Evolutionary conservation across 1,140 invertebrate genomes (phyloP).

Genomic region (Leptopilina clavipes): DNA sequence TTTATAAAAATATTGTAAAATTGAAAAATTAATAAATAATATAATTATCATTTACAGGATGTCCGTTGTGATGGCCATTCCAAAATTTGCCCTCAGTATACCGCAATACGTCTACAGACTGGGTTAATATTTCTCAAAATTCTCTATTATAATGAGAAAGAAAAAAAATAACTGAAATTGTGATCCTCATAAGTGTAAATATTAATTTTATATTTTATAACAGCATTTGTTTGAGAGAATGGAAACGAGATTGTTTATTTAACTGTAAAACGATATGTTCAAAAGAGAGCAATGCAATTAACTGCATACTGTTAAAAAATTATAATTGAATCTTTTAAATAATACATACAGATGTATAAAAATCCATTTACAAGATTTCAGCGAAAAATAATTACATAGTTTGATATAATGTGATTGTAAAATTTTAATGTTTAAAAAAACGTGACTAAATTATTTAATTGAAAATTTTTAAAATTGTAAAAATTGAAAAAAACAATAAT

Average conservation of each 20-base stretch:
- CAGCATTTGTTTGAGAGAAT: background rate
- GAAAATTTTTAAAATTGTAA: too few relatives aligned
- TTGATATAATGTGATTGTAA: too few relatives aligned
- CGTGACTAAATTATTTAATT: too few relatives aligned
- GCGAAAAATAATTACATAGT: too few relatives aligned
- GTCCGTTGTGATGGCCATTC: constrained; percentile 83
- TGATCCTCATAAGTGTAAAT: constrained; percentile 20
- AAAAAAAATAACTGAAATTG: constrained; percentile 1
- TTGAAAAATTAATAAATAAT: background rate
- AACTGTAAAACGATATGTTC: background rate
- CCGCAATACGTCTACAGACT: constrained; percentile 83
- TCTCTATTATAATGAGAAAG: too few relatives aligned
- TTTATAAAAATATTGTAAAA: too few relatives aligned
- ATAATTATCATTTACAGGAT: constrained; percentile 44
- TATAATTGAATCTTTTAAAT: too few relatives aligned
- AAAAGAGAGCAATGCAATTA: background rate
- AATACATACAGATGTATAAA: too few relatives aligned
- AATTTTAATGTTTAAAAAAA: background rate
- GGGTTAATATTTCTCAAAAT: constrained; percentile 39
- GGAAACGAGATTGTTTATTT: background rate
- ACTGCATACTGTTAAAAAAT: background rate
- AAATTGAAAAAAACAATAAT: too few relatives aligned
- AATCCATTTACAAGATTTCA: too few relatives aligned
- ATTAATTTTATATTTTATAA: background rate
- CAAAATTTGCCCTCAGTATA: constrained; percentile 84